Base-by-base conservation (phyloP, 2,113 vertebrate species). In the Struthidea cinerea region DNA sequence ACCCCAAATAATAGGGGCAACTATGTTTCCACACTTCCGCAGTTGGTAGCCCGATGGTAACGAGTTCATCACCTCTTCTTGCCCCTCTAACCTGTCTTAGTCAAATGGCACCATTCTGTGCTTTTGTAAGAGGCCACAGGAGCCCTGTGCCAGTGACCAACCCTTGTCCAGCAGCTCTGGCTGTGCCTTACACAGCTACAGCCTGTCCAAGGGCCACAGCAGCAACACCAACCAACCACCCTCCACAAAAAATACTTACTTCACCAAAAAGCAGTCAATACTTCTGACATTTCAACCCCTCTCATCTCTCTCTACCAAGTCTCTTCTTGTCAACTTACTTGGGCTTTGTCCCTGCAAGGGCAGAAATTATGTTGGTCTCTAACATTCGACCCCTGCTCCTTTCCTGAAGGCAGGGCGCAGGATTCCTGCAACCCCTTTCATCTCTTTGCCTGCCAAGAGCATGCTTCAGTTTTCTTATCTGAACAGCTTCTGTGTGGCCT, bases 181-280 rank as follows among this genome's bases (percentile, higher is more conserved):
- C 56, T 61, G 3, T 32, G 49, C 26, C 64, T 37, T 17, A 28
- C 0, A 0, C 19, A 42, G 44, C 11, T 11, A 33, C 1, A 0
- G 11, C 59, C 53, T 39, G 24, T 10, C 77, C 44, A 49, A 59
- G 16, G 33, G 46, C 17, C 7, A 23, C 41, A 41, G 68, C 7
- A 44, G 49, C 12, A 71, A 17, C 46, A 64, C 13, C 35, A 69
- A 11, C 35, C 33, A 67, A 33, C 8, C 26, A 22, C 8, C 61
- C 39, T 55, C 32, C 32, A 22, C 1, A 7, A 49, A 21, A 68
- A 83, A 55, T 4, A 6, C 5, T 26, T 55, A 18, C 7, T 67
- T 81, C 63, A 73, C 16, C 37, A 82, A 39, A 39, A 82, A 78
- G 39, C 2, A 1, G 11, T 16, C 55, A 78, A 56, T 18, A 47